Evolutionary conservation across 2,888 invertebrate genomes (phyloP).

Genomic region (Drosophila greeni): DNA sequence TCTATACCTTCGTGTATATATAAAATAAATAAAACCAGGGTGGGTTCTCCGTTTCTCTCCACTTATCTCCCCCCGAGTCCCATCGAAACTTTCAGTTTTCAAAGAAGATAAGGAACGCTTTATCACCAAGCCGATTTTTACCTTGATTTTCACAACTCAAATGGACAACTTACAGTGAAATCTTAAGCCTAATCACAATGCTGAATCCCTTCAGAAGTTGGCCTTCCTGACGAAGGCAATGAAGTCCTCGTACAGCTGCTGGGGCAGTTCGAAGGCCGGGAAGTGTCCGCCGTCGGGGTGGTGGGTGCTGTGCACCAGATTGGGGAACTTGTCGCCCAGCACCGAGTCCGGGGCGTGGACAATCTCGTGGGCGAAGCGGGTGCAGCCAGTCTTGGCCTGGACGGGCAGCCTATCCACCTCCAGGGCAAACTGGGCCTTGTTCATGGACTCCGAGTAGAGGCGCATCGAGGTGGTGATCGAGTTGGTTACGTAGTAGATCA

Average conservation of each 20-base stretch:
- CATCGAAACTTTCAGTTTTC: slow-evolving; percentile 29
- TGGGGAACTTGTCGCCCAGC: slow-evolving; percentile 82
- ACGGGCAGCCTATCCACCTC: slow-evolving; percentile 81
- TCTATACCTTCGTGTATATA: background rate
- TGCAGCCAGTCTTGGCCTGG: slow-evolving; percentile 85
- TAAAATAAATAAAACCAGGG: slow-evolving; percentile 7
- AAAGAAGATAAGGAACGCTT: slow-evolving; percentile 20
- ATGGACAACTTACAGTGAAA: slow-evolving; percentile 4
- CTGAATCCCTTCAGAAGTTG: slow-evolving; percentile 13
- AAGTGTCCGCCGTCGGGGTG: slow-evolving; percentile 90
- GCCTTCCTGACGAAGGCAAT: slow-evolving; percentile 80
- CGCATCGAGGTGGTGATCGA: slow-evolving; percentile 86
- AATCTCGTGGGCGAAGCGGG: slow-evolving; percentile 86
- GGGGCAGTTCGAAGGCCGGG: slow-evolving; percentile 89
- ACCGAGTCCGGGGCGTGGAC: slow-evolving; percentile 81
- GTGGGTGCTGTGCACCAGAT: slow-evolving; percentile 84
- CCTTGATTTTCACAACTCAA: slow-evolving; percentile 8
- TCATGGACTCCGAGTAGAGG: slow-evolving; percentile 83
- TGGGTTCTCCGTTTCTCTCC: background rate
- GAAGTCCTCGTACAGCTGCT: slow-evolving; percentile 85
- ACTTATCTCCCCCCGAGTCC: background rate
- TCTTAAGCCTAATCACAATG: background rate
- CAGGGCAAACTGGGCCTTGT: slow-evolving; percentile 49
- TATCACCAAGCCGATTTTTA: slow-evolving; percentile 19
- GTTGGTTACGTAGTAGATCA: slow-evolving; percentile 88